A percentile compares a stretch with the other conserved stretches of the same genome.
These are phyloP conservation scores for Phrynocephalus vlangalii DNA, from an alignment of 2,797 vertebrate species.

Conservation along the genomic window DNA sequence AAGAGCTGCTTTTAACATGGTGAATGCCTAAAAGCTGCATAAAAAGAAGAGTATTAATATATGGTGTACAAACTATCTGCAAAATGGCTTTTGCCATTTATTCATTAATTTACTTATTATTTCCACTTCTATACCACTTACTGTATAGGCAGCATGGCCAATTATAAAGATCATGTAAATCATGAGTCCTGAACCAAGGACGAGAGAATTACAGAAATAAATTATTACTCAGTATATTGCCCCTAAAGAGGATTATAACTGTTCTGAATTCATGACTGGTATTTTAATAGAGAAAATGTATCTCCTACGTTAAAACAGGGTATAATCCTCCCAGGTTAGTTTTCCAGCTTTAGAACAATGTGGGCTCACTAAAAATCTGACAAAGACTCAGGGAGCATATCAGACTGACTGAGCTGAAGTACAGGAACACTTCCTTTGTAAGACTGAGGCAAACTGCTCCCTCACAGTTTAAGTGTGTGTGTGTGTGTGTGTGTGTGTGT, in stretches of 20 bases:
- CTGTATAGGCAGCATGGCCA: constrained; percentile 25
- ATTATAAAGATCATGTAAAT: constrained; percentile 1
- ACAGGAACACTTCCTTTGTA: background rate
- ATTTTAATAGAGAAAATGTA: background rate
- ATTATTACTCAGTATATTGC: constrained; percentile 16
- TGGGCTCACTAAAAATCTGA: background rate
- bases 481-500: too few species aligned
- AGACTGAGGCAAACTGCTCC: background rate
- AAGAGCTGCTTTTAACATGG: constrained; percentile 26
- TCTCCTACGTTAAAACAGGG: background rate
- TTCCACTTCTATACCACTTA: too few species aligned
- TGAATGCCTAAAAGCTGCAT: constrained; percentile 16
- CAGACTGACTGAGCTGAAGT: background rate
- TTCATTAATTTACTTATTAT: too few species aligned
- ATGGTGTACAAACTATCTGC: constrained; percentile 1
- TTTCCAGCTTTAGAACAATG: constrained; percentile 10
- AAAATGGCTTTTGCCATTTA: constrained; percentile 14
- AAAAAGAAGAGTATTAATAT: constrained; percentile 11
- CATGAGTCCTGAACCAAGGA: constrained; percentile 28
- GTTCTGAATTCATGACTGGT: rapidly evolving
- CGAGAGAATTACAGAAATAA: constrained; percentile 42
- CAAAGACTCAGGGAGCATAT: too few species aligned
- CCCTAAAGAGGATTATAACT: background rate
- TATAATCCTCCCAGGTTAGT: constrained; percentile 10
- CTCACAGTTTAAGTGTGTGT: background rate